phyloP scores from a whole-genome alignment of 1,140 invertebrate genomes.

The Oppia nitens region DNA sequence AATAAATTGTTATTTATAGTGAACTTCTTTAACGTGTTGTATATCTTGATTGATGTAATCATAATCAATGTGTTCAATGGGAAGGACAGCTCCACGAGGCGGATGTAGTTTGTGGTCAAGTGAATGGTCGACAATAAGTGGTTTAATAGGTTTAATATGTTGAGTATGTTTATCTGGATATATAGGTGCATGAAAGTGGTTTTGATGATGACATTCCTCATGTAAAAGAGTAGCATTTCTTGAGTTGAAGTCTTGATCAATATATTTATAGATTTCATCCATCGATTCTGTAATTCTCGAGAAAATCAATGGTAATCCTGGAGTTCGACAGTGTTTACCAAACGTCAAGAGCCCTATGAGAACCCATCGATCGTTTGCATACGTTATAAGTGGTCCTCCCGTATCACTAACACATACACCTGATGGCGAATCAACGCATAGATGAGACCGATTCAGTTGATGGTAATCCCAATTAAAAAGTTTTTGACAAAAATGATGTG shows the following conservation, averaged over 20 bases:
- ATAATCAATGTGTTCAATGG: too few relatives aligned
- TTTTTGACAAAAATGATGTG: slow-evolving; percentile 58
- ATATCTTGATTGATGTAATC: too few relatives aligned
- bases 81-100: too few relatives aligned
- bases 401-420: slow-evolving; percentile 18
- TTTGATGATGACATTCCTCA: not conserved
- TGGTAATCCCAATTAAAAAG: slow-evolving; percentile 7
- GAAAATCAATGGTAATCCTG: slow-evolving; percentile 29
- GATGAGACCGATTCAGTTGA: slow-evolving; percentile 7
- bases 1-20: too few relatives aligned
- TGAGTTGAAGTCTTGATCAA: slow-evolving; percentile 2
- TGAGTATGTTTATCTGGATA: too few relatives aligned
- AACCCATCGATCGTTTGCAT: slow-evolving; percentile 29
- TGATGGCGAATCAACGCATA: slow-evolving; percentile 4
- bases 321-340: slow-evolving; percentile 27
- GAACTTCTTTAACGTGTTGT: too few relatives aligned
- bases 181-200: not conserved
- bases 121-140: too few relatives aligned
- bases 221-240: not conserved
- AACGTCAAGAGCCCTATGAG: slow-evolving; percentile 49
- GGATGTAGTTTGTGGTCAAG: too few relatives aligned
- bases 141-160: too few relatives aligned
- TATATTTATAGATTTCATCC: slow-evolving; percentile 23
- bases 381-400: slow-evolving; percentile 21
- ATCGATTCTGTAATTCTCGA: slow-evolving; percentile 28